A percentile compares a stretch with the other conserved stretches of the same genome.
Evolutionary conservation across 2,113 vertebrate genomes (phyloP).

Genomic region (Capreolus pygargus): DNA sequence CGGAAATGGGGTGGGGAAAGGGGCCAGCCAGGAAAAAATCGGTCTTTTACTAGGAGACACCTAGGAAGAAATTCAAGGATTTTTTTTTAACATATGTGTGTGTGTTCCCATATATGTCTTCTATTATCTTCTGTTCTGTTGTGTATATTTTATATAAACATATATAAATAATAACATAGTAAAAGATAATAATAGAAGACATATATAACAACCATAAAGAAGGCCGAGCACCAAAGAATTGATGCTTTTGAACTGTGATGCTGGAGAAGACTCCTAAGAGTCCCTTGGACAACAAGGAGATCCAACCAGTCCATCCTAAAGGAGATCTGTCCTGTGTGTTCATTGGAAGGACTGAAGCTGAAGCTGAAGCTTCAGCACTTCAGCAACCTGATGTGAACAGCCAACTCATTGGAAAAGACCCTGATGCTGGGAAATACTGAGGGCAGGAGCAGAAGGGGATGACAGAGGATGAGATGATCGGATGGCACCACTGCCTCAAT

Average conservation of each 20-base stretch:
- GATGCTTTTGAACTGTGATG: background rate
- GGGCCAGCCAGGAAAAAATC: background rate
- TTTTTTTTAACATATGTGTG: background rate
- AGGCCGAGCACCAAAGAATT: background rate
- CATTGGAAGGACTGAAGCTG: background rate
- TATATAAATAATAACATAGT: background rate
- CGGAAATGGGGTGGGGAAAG: background rate
- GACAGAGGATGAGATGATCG: background rate
- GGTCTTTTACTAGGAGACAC: background rate
- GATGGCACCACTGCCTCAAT: background rate
- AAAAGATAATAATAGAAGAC: background rate
- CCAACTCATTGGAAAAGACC: background rate
- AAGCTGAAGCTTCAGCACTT: background rate
- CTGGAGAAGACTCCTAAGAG: background rate
- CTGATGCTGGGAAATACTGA: background rate
- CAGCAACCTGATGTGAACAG: background rate
- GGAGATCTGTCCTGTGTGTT: background rate
- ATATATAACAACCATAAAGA: background rate
- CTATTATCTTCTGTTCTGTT: background rate
- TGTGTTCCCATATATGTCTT: background rate
- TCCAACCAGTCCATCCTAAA: background rate
- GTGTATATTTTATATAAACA: background rate
- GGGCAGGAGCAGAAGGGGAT: background rate
- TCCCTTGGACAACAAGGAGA: background rate
- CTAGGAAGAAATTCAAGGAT: background rate